Conservation (phyloP, 1,140 invertebrate species). For the Bombus breviceps region DNA sequence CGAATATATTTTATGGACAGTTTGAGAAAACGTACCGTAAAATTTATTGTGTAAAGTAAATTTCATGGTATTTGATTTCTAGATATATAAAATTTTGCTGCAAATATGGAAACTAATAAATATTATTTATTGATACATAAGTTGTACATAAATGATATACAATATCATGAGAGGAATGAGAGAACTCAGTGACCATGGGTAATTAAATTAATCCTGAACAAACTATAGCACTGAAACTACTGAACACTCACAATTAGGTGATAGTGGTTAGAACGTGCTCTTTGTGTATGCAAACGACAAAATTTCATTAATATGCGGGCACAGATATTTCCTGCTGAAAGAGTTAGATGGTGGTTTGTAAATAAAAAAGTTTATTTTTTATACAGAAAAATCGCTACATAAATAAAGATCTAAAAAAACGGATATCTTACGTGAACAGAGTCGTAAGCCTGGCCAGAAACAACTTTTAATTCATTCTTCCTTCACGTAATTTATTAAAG, state of each 20-base stretch:
- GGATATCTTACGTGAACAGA: conserved; percentile 13
- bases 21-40: neutral
- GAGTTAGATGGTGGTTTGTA: neutral
- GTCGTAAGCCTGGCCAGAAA: neutral
- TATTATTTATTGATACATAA: neutral
- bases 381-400: conserved; percentile 33
- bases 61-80: neutral
- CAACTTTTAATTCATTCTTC: conserved; percentile 20
- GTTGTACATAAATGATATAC: neutral
- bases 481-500: conserved; percentile 42
- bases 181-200: neutral
- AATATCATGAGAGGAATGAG: neutral
- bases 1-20: neutral
- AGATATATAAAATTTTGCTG: neutral
- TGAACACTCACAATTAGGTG: neutral
- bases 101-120: neutral
- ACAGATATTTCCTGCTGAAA: conserved; percentile 17
- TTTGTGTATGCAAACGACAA: neutral
- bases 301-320: conserved; percentile 29
- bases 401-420: conserved; percentile 32
- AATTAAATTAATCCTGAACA: neutral
- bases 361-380: conserved; percentile 31
- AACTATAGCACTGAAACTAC: neutral
- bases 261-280: neutral
- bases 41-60: neutral